These are phyloP conservation scores for Schmidtea mediterranea DNA, from an alignment of 1,140 invertebrate genomes.

Conservation along the genomic window DNA sequence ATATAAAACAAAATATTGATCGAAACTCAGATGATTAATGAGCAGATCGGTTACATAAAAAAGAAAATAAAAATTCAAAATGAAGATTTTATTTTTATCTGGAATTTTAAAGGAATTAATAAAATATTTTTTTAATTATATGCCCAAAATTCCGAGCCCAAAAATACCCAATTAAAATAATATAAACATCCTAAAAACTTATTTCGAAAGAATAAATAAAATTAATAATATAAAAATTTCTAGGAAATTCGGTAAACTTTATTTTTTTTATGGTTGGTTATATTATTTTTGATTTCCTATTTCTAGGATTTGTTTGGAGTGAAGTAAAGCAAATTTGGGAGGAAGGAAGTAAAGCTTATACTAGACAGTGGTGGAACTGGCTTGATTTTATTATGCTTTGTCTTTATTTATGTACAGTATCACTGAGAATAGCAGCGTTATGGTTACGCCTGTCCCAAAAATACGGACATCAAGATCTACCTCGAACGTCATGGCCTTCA, in stretches of 20 bases:
- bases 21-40: too few species aligned
- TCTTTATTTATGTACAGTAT: constrained; percentile 29
- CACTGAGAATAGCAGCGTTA: constrained; percentile 21
- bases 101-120: neutral
- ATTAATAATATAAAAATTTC: neutral
- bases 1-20: too few species aligned
- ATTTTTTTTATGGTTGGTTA: too few species aligned
- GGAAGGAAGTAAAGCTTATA: constrained; percentile 58
- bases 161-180: neutral
- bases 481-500: constrained; percentile 17
- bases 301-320: constrained; percentile 53
- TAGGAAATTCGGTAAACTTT: too few species aligned
- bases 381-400: constrained; percentile 58
- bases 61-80: neutral
- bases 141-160: neutral
- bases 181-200: neutral
- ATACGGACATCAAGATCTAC: constrained; percentile 16
- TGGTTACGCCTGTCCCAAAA: neutral
- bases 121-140: neutral
- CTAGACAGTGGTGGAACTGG: constrained; percentile 80
- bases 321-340: constrained; percentile 61
- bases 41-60: too few species aligned
- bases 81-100: neutral
- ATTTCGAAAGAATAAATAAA: neutral
- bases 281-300: too few species aligned